Percentiles rank a stretch among this genome's conserved stretches.
phyloP scores from a whole-genome alignment of 2,113 vertebrate species.

The Protobothrops flavoviridis region DNA sequence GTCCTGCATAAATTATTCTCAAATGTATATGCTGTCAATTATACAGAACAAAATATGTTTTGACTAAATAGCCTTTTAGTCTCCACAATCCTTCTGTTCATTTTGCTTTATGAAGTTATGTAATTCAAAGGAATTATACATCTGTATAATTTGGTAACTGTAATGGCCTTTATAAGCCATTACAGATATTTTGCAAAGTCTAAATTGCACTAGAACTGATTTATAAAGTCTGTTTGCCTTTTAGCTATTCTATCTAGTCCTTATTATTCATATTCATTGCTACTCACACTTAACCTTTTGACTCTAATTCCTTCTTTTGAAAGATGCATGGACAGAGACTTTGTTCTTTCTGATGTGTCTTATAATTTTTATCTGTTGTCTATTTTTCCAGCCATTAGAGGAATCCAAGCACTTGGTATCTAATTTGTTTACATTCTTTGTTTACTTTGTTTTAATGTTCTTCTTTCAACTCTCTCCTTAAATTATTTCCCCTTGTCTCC shows the following conservation, averaged over 20 bases:
- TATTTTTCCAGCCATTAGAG: slow-evolving; percentile 75
- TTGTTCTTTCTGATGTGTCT: slow-evolving; percentile 77
- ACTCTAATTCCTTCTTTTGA: slow-evolving; percentile 76
- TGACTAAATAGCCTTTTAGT: background rate
- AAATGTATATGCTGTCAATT: background rate
- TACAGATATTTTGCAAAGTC: slow-evolving; percentile 13
- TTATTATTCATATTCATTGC: slow-evolving; percentile 79
- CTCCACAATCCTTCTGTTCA: background rate
- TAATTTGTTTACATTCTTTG: slow-evolving; percentile 80
- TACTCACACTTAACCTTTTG: slow-evolving; percentile 76
- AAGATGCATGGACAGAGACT: slow-evolving; percentile 71
- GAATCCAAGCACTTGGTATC: slow-evolving; percentile 64
- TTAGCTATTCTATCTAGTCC: slow-evolving; percentile 73
- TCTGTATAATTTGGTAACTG: background rate
- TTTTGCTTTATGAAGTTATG: slow-evolving; percentile 8
- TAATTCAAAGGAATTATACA: background rate
- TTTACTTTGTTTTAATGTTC: slow-evolving; percentile 73
- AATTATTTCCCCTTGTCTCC: slow-evolving; percentile 47
- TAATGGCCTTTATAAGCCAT: slow-evolving; percentile 45
- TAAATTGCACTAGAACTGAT: slow-evolving; percentile 64
- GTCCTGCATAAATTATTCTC: background rate
- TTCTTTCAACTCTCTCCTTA: slow-evolving; percentile 57
- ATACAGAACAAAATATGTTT: background rate
- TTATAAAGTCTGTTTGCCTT: slow-evolving; percentile 71
- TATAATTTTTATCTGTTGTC: slow-evolving; percentile 77